These are phyloP conservation scores for Telmatochromis sp. DNA, from an alignment of 2,113 vertebrate species.

Conservation along the genomic window DNA sequence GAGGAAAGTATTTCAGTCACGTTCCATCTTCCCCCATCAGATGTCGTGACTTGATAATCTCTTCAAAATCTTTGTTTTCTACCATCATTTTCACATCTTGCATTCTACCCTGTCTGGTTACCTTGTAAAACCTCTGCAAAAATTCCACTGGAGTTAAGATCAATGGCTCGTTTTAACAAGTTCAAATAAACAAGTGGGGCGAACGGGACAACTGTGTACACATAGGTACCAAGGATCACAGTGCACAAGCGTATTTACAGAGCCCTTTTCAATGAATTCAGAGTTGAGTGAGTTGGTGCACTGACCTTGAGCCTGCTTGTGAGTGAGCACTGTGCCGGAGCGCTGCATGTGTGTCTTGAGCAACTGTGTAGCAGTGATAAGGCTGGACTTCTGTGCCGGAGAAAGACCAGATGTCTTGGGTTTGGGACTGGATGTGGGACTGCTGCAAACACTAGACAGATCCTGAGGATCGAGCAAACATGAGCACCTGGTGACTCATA, in stretches of 20 bases:
- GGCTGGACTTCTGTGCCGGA: conserved; percentile 83
- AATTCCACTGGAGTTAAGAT: neutral
- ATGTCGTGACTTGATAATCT: conserved; percentile 13
- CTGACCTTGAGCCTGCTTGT: conserved; percentile 92
- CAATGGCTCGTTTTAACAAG: neutral
- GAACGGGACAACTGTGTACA: neutral
- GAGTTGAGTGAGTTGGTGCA: neutral
- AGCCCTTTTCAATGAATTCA: neutral
- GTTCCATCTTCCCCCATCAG: conserved; percentile 26
- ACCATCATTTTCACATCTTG: neutral
- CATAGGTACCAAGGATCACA: neutral
- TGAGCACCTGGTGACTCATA: neutral
- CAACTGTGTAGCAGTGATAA: conserved; percentile 78
- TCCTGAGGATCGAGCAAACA: conserved; percentile 68
- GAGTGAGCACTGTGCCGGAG: conserved; percentile 78
- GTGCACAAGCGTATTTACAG: neutral
- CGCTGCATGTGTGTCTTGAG: conserved; percentile 88
- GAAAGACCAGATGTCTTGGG: conserved; percentile 79
- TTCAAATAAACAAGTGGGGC: conserved; percentile 3
- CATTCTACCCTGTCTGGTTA: neutral
- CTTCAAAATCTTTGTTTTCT: neutral
- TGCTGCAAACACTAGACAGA: conserved; percentile 93
- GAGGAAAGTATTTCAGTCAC: conserved; percentile 60
- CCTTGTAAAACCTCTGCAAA: neutral
- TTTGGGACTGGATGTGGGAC: conserved; percentile 94